Base-by-base conservation (phyloP, 2,113 vertebrate genomes). In the Acanthochromis polyacanthus region DNA sequence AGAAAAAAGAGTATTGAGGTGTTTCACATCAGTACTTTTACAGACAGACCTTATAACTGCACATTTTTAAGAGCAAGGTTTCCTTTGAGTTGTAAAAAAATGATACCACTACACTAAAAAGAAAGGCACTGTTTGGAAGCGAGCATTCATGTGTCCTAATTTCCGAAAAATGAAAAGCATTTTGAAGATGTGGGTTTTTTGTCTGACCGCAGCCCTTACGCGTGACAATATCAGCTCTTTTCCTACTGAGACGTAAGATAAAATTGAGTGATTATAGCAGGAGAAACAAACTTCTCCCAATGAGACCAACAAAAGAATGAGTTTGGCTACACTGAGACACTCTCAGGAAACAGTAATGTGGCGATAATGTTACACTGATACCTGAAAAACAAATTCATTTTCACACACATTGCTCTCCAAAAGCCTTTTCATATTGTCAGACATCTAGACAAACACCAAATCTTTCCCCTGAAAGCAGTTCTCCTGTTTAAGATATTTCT, bases 371-470 rank as follows among this genome's bases (percentile, higher is more conserved):
- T 68, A 50, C 75, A 61, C 53, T 22, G 75, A 75, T 52, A 69
- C n/a, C 60, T 81, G 63, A 64, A 80, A 79, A 75, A 78, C 36
- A 82, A 81, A 76, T 81, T 68, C 19, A 51, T 68, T 67, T 70
- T 58, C 51, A 52, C 50, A 57, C 60, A 53, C 20, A 10, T 68
- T 4, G 23, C 75, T 52, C 19, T 81, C 48, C 10, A 3, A 68
- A 78, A 75, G 30, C 20, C 58, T 66, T 70, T 89, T 74, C 38
- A 62, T 73, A 65, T 63, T 55, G 75, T 84, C 77, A 80, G 64
- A 60, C 53, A 45, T 85, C 32, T 57, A 72, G 32, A 79, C 73
- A 81, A 88, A 85, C 51, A 72, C 22, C 15, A n/a, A 36, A 9
- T 61, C 1, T 12, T 71, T 80, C 43, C 68, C 38, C 50, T 55